Base-by-base conservation (phyloP, 2,797 vertebrate species). In the Syndactyla subalaris region DNA sequence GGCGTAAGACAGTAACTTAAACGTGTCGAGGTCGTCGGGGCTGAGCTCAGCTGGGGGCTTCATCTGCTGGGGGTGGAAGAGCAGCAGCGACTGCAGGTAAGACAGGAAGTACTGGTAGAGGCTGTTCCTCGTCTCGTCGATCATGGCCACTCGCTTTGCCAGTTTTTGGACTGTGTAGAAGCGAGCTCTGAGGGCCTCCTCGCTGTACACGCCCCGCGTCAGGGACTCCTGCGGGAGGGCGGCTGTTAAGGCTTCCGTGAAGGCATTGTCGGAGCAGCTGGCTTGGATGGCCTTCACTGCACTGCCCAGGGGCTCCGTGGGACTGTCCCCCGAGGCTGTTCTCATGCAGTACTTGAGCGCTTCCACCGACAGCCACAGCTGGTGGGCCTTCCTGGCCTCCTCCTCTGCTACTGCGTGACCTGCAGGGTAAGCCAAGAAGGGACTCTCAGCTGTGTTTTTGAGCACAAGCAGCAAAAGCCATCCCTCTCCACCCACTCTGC, bases 101-200 rank as follows among this genome's bases (percentile, higher is more conserved):
- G 99, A 99, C 52, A 99, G 96, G 97, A 99, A 99, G 95, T 99
- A 99, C 15, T 99, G 99, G 92, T 99, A 99, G 46, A 99, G 88
- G 96, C 99, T 99, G 98, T 99, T 99, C 81, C 98, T 98, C 0
- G 99, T 98, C 93, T 99, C 99, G 1, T 99, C 99, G 0, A 99
- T 98, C 91, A 99, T 98, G 1, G 99, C 99, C 7, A 99, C 99
- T 7, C 98, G 98, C 10, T 98, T 98, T 4, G 97, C 99, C 94
- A 99, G 97, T n/a, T 97, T 98, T 17, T 99, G 99, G 57, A 99
- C 97, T 1, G 94, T 77, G 93, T 98, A 91, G 97, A 99, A 99
- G 3, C 98, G 99, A 0, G 98, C 98, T 7, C 99, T 96, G 30
- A 99, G 98, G 4, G 99, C 98, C 59, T 99, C 99, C 95, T 99